Base-by-base conservation (phyloP, 2,888 invertebrate genomes). In the Chirona hameri region DNA sequence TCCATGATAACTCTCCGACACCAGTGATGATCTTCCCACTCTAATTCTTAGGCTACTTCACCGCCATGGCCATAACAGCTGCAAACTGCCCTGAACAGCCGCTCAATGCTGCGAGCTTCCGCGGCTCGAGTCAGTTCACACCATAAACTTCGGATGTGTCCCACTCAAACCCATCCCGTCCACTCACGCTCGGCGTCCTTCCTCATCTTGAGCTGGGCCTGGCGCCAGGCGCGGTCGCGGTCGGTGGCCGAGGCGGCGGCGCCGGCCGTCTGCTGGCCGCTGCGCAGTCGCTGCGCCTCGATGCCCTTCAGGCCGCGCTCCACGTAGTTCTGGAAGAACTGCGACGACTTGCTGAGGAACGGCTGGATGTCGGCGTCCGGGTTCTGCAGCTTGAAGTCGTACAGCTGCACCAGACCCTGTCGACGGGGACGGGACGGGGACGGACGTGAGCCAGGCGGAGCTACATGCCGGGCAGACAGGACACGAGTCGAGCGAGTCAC, bases 361-460 rank as follows among this genome's bases (percentile, higher is more conserved):
- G 95, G 94, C 88, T 94, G 94, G 76, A 94, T 92, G 87, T 95
- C 95, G 46, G 94, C 94, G 86, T 95, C 94, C 0, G 96, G 95
- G 88, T 95, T 92, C 86, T 93, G 92, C 87, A 92, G 91, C 88
- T 90, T 91, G 86, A 95, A 92, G 86, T 95, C 94, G 85, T 94
- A 95, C 27, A 96, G 89, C 86, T 94, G 92, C 84, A 91, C 91
- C 83, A 98, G 89, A 65, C 97, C 98, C 83, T 84, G 83, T 12
- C 3, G 14, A 18, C 9, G 2, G 1, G 24, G n/a, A 12, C 1
- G 10, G 69, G 7, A 10, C 69, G 12, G 27, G 2, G 39, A 39
- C 39, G 39, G 39, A 39, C 39, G 39, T 39, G 39, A 39, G 7
- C 39, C 39, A 39, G 7, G 39, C 39, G 39, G 39, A 39, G 39